Conservation (phyloP, 1,140 invertebrate genomes). For the Helicoverpa zea region DNA sequence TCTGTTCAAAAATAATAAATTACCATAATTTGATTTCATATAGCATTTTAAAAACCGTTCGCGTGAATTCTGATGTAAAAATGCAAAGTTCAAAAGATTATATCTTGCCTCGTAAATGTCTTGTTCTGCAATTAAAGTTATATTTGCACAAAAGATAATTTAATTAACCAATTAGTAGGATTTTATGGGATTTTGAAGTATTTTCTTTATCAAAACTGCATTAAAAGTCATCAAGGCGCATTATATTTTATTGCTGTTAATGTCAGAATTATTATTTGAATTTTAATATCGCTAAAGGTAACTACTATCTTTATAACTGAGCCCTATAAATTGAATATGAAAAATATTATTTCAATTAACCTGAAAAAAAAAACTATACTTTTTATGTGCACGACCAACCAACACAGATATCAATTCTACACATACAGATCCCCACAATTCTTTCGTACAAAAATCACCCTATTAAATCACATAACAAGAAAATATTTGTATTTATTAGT, state of each 20-base stretch:
- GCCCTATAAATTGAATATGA: too few species aligned
- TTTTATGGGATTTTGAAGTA: neutral
- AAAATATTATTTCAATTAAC: too few species aligned
- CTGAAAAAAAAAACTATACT: too few species aligned
- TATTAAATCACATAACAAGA: slow-evolving; percentile 72
- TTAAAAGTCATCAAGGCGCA: neutral
- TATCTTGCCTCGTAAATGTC: neutral
- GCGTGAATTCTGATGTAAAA: neutral
- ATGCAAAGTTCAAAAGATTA: neutral
- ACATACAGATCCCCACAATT: slow-evolving; percentile 54
- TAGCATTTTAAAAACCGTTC: neutral
- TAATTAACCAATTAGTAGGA: slow-evolving; percentile 19
- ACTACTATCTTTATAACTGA: too few species aligned
- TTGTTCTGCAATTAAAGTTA: slow-evolving; percentile 2
- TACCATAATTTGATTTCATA: neutral
- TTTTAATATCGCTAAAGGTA: neutral
- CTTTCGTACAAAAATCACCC: slow-evolving; percentile 52
- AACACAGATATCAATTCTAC: too few species aligned
- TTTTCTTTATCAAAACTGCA: neutral
- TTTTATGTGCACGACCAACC: too few species aligned
- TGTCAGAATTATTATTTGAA: too few species aligned
- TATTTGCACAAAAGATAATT: neutral
- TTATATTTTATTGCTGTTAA: neutral
- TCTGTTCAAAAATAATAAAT: slow-evolving; percentile 18
- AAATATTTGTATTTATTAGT: slow-evolving; percentile 77